Conservation (phyloP, 2,888 invertebrate genomes). For the Ganaspis brasiliensis region DNA sequence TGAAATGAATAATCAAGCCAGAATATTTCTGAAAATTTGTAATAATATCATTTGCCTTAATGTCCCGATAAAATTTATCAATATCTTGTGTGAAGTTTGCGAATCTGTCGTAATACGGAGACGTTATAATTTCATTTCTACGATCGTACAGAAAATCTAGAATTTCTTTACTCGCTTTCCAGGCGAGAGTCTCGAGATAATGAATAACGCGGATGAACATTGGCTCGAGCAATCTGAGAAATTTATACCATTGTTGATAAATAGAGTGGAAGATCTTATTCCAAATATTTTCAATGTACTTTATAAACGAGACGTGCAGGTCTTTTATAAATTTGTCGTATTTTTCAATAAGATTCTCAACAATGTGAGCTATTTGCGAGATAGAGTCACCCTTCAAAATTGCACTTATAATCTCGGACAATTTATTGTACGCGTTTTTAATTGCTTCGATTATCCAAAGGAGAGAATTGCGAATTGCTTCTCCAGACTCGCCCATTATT, state of each 20-base stretch:
- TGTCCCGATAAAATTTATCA: constrained; percentile 89
- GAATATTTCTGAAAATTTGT: constrained; percentile 91
- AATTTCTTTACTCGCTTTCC: constrained; percentile 88
- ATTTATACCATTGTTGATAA: constrained; percentile 87
- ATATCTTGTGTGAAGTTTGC: constrained; percentile 91
- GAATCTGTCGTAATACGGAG: constrained; percentile 91
- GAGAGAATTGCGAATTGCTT: constrained; percentile 89
- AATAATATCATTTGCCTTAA: constrained; percentile 88
- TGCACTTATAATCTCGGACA: constrained; percentile 86
- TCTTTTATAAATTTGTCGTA: constrained; percentile 91
- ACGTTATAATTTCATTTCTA: constrained; percentile 89
- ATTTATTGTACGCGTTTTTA: constrained; percentile 87
- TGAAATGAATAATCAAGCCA: constrained; percentile 85
- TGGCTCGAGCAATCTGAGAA: constrained; percentile 89
- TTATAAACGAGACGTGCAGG: constrained; percentile 86
- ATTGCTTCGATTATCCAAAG: constrained; percentile 88
- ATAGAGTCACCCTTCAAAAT: constrained; percentile 89
- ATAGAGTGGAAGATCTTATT: constrained; percentile 85
- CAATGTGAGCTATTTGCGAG: constrained; percentile 86
- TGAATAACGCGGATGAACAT: constrained; percentile 89
- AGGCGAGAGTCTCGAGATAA: constrained; percentile 88
- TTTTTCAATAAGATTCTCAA: constrained; percentile 87
- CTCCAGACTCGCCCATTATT: constrained; percentile 92
- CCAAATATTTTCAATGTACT: constrained; percentile 89
- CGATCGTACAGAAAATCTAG: constrained; percentile 91